These are phyloP conservation scores for Cheumatopsyche charites DNA, from an alignment of 1,140 invertebrate genomes.

Conservation along the genomic window DNA sequence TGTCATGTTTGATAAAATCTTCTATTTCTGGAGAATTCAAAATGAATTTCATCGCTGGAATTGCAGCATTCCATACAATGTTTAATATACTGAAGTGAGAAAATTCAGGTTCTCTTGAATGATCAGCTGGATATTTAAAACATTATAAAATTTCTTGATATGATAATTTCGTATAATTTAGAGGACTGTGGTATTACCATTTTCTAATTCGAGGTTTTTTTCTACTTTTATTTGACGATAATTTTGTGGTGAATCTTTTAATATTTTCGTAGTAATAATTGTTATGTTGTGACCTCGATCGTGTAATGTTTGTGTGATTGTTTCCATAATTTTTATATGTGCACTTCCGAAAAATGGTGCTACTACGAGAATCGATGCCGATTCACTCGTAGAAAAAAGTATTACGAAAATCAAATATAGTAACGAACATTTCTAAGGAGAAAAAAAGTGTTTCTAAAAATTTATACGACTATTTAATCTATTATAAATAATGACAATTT, in stretches of 20 bases:
- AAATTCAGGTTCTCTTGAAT: not conserved
- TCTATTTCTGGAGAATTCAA: slow-evolving; percentile 21
- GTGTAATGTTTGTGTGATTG: slow-evolving; percentile 41
- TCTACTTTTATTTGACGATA: slow-evolving; percentile 39
- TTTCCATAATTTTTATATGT: slow-evolving; percentile 46
- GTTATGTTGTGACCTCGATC: slow-evolving; percentile 50
- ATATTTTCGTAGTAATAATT: slow-evolving; percentile 45
- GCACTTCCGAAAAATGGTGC: slow-evolving; percentile 48
- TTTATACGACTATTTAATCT: too few relatives aligned
- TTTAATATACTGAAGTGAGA: not conserved
- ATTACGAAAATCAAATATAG: too few relatives aligned
- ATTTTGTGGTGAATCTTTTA: slow-evolving; percentile 40
- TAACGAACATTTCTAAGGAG: too few relatives aligned
- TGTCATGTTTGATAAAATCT: slow-evolving; percentile 42
- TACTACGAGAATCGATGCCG: slow-evolving; percentile 36
- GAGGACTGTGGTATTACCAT: slow-evolving; percentile 30
- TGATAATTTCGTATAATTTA: too few relatives aligned
- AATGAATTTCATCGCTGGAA: not conserved
- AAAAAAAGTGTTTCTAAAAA: too few relatives aligned
- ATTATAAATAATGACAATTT: too few relatives aligned
- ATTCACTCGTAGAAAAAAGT: not conserved
- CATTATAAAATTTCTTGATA: not conserved
- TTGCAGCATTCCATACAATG: slow-evolving; percentile 1
- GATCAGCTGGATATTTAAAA: not conserved
- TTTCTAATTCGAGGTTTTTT: slow-evolving; percentile 3